phyloP scores from a whole-genome alignment of 2,113 vertebrate genomes.

The Lamprologus sp. region DNA sequence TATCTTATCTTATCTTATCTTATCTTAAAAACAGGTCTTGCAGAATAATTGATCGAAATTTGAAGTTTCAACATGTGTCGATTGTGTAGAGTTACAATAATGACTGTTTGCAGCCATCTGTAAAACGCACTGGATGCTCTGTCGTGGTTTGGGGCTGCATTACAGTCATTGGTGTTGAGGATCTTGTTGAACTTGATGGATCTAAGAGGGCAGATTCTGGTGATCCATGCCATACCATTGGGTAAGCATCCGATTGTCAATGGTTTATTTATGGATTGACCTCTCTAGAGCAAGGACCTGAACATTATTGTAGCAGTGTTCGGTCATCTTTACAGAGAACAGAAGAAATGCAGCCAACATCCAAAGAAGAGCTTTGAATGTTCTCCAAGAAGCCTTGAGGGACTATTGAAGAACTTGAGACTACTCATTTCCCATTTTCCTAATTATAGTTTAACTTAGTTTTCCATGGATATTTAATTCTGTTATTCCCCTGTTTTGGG shows the following conservation, averaged over 20 bases:
- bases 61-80: not conserved
- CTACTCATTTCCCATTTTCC: not conserved
- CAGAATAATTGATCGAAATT: no score
- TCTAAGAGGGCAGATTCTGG: not conserved
- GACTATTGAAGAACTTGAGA: not conserved
- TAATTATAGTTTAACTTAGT: not conserved
- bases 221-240: not conserved
- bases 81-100: not conserved
- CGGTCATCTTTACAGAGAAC: not conserved
- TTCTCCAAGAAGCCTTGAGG: not conserved
- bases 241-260: not conserved
- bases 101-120: not conserved
- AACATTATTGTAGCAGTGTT: not conserved
- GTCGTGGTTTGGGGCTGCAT: not conserved
- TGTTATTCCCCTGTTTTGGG: not conserved
- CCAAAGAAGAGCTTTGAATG: not conserved
- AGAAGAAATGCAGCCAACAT: not conserved
- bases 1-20: not conserved
- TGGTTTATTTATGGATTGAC: not conserved
- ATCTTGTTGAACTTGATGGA: not conserved
- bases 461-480: not conserved
- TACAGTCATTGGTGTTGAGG: not conserved
- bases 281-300: not conserved
- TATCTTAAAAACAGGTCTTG: not conserved
- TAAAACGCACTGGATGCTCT: not conserved